Conservation (phyloP, 2,797 vertebrate genomes). For the Cheirogaleus major region DNA sequence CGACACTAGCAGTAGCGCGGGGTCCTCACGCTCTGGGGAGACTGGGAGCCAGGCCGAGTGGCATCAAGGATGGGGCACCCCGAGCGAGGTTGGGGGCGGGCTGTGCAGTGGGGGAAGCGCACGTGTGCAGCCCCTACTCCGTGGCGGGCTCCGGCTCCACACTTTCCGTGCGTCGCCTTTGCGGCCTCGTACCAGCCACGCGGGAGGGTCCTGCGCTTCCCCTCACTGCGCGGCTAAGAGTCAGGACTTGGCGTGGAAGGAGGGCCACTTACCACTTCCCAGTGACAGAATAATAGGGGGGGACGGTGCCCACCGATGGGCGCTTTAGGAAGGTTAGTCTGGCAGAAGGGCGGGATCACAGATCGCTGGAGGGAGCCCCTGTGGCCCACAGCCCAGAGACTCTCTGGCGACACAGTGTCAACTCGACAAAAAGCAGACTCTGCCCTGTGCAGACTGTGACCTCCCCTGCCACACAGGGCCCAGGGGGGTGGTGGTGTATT, state of each 20-base stretch:
- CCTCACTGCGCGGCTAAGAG: neutral
- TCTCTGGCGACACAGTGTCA: neutral
- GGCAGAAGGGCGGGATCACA: accelerated
- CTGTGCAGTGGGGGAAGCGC: neutral
- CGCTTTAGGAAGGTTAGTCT: neutral
- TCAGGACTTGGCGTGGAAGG: neutral
- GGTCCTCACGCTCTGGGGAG: neutral
- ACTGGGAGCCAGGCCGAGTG: neutral
- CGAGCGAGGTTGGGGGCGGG: accelerated
- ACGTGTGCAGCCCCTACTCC: accelerated
- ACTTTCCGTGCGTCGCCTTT: accelerated
- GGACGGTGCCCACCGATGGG: accelerated
- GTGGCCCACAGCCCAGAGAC: neutral
- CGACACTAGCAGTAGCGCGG: accelerated
- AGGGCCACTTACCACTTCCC: neutral
- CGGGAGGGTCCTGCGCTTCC: neutral
- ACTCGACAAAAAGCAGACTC: neutral
- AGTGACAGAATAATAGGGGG: neutral
- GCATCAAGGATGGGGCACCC: neutral
- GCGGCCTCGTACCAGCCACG: neutral
- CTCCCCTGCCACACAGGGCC: neutral
- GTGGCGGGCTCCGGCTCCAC: neutral
- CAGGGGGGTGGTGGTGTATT: too few species aligned
- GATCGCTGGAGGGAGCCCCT: neutral
- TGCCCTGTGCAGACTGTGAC: neutral